Percentiles rank a stretch among this genome's conserved stretches.
phyloP scores from a whole-genome alignment of 2,797 vertebrate genomes.

The Gallirallus australis region DNA sequence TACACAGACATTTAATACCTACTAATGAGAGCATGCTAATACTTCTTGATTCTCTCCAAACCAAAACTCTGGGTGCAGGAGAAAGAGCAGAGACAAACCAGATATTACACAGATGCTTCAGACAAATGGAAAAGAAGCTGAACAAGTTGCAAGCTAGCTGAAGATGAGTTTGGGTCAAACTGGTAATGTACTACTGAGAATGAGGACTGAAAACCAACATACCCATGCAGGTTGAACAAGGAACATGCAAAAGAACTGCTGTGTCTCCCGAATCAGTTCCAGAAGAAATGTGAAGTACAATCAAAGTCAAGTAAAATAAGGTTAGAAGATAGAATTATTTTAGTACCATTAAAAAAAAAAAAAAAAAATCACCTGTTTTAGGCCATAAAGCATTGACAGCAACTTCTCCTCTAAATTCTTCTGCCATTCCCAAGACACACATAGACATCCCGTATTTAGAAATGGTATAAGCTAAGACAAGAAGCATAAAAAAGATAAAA shows the following conservation, averaged over 20 bases:
- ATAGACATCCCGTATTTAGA: conserved; percentile 99
- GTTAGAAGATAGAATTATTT: neutral
- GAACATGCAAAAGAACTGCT: neutral
- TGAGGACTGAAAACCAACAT: neutral
- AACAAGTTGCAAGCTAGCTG: neutral
- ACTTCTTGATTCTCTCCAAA: neutral
- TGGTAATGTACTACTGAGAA: neutral
- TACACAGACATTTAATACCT: neutral
- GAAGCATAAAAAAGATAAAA: neutral
- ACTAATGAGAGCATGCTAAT: neutral
- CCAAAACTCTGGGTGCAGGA: neutral
- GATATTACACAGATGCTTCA: neutral
- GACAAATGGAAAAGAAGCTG: neutral
- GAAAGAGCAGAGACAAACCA: neutral
- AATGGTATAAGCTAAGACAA: conserved; percentile 91
- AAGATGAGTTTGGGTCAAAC: neutral
- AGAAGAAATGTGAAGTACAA: neutral
- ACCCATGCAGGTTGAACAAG: neutral
- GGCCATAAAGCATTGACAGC: conserved; percentile 97
- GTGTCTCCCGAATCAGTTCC: neutral
- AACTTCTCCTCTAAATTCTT: conserved; percentile 95
- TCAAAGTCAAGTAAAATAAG: neutral
- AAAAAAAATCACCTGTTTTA: conserved; percentile 85
- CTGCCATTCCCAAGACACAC: conserved; percentile 97
- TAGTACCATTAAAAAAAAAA: neutral